A percentile compares a stretch with the other conserved stretches of the same genome.
Evolutionary conservation across 2,888 invertebrate species (phyloP).

Genomic region (Aspidapion aeneum): DNA sequence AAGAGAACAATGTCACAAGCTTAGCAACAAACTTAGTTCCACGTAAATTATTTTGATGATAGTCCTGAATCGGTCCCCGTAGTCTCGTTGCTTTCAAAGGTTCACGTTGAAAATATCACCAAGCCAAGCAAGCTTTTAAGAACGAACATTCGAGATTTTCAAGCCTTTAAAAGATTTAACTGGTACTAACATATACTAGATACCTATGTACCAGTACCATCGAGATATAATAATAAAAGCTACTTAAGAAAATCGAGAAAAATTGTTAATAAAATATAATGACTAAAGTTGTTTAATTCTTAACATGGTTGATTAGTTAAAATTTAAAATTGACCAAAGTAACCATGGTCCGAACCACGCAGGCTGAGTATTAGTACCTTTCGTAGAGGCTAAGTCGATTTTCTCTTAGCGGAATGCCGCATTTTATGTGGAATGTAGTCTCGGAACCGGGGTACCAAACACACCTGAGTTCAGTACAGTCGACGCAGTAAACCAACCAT

Average conservation of each 20-base stretch:
- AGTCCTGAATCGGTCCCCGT: neutral
- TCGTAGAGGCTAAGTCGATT: conserved; percentile 39
- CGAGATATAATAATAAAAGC: too few relatives aligned
- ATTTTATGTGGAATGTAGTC: conserved; percentile 48
- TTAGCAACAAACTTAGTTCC: too few relatives aligned
- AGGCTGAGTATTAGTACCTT: conserved; percentile 26
- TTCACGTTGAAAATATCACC: neutral
- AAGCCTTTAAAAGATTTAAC: neutral
- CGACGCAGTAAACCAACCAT: conserved; percentile 26
- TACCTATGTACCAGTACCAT: too few relatives aligned
- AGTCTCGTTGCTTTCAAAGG: neutral
- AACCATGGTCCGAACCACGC: conserved; percentile 23
- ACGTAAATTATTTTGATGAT: too few relatives aligned
- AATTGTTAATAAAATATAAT: too few relatives aligned
- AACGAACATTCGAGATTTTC: neutral
- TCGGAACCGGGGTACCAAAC: conserved; percentile 46
- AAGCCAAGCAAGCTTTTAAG: neutral
- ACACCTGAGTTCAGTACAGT: conserved; percentile 49
- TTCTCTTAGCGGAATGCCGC: conserved; percentile 48
- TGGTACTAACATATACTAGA: too few relatives aligned
- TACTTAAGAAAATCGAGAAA: too few relatives aligned
- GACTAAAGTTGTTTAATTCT: neutral
- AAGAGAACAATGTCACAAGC: too few relatives aligned
- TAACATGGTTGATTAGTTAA: neutral
- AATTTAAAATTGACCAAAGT: conserved; percentile 20